A percentile compares a stretch with the other conserved stretches of the same genome.
Conservation (phyloP, 1,140 invertebrate species). For the Cylas formicarius region DNA sequence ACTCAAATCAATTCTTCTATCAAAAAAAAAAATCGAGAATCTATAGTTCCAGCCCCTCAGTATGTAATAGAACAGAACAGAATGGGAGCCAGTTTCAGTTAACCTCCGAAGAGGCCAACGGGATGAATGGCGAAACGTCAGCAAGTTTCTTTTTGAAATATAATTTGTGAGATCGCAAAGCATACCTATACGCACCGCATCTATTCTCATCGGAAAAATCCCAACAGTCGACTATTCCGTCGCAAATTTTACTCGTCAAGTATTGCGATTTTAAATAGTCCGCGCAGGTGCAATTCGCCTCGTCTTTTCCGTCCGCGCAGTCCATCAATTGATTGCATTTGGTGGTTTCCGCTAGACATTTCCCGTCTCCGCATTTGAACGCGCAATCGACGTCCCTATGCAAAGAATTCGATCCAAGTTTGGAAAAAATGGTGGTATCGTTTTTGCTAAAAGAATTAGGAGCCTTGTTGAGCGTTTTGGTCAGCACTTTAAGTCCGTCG, state of each 20-base stretch:
- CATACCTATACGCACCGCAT: conserved; percentile 53
- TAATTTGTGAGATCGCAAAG: no score
- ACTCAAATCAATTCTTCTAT: no score
- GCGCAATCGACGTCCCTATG: not conserved
- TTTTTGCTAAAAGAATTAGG: conserved; percentile 44
- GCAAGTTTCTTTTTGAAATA: no score
- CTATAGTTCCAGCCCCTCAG: no score
- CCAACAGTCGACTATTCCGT: conserved; percentile 70
- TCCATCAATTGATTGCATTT: conserved; percentile 70
- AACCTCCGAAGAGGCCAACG: no score
- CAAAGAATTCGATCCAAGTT: conserved; percentile 6
- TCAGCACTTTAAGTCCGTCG: conserved; percentile 58
- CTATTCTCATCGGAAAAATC: conserved; percentile 73
- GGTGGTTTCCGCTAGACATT: conserved; percentile 58
- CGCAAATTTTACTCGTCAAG: conserved; percentile 68
- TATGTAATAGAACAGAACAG: no score
- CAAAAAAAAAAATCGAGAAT: no score
- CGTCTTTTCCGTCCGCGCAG: conserved; percentile 64
- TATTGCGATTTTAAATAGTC: conserved; percentile 65
- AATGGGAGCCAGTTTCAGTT: no score
- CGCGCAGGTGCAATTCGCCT: conserved; percentile 66
- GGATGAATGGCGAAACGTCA: no score
- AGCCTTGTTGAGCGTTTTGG: conserved; percentile 56
- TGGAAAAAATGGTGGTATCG: conserved; percentile 35
- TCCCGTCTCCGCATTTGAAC: conserved; percentile 54